Conservation (phyloP, 2,113 vertebrate genomes). For the Vireo altiloquus region DNA sequence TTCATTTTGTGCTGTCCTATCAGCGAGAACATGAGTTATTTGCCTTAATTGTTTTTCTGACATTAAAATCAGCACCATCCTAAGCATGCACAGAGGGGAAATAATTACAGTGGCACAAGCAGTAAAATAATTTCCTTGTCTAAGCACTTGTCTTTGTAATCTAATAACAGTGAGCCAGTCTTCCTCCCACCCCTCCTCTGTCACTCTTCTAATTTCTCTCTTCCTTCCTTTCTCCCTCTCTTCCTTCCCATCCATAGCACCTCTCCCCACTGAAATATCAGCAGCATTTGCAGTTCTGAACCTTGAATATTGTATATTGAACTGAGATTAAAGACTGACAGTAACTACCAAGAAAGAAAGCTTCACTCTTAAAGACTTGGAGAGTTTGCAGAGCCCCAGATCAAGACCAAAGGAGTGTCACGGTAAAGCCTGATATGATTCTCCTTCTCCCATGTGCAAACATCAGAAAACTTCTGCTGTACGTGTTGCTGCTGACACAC, state of each 20-base stretch:
- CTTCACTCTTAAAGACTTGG: not conserved
- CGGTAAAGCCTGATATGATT: not conserved
- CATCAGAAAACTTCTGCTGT: not conserved
- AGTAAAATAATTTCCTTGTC: not conserved
- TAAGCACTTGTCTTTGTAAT: not conserved
- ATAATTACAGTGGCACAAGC: not conserved
- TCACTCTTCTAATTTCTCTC: not conserved
- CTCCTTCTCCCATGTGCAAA: not conserved
- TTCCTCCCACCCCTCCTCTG: not conserved
- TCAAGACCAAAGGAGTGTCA: not conserved
- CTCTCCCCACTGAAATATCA: not conserved
- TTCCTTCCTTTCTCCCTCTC: not conserved
- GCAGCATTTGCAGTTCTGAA: not conserved
- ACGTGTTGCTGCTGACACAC: not conserved
- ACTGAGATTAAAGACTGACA: not conserved
- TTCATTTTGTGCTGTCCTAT: not conserved
- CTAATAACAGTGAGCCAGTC: not conserved
- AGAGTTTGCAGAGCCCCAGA: not conserved
- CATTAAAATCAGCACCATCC: not conserved
- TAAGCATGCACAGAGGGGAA: not conserved
- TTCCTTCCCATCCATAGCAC: not conserved
- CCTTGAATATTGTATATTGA: not conserved
- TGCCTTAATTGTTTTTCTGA: not conserved
- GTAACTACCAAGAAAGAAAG: not conserved
- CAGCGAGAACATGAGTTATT: not conserved